phyloP scores from a whole-genome alignment of 2,888 invertebrate species.

The Brachycybe producta region DNA sequence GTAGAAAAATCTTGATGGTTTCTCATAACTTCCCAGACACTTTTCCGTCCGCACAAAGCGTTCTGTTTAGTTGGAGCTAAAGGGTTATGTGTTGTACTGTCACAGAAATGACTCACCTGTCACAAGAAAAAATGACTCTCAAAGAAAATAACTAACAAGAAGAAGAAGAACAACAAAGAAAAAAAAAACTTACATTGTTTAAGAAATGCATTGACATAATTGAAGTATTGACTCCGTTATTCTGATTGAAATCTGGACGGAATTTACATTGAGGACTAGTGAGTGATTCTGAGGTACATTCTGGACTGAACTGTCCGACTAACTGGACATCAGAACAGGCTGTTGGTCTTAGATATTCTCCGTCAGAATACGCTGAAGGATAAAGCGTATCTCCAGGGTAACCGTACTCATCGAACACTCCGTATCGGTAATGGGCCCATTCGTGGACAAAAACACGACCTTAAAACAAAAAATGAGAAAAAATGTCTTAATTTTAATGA shows the following conservation, averaged over 20 bases:
- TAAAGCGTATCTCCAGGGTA: slow-evolving; percentile 45
- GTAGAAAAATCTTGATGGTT: slow-evolving; percentile 29
- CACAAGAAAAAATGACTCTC: slow-evolving; percentile 6
- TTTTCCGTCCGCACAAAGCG: slow-evolving; percentile 30
- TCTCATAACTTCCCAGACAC: slow-evolving; percentile 31
- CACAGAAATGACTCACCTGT: slow-evolving; percentile 29
- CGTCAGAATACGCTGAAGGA: slow-evolving; percentile 40
- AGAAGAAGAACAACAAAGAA: no score
- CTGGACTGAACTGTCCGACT: slow-evolving; percentile 19
- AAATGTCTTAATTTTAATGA: background rate
- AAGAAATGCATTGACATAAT: slow-evolving; percentile 28
- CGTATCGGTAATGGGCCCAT: slow-evolving; percentile 53
- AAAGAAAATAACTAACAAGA: background rate
- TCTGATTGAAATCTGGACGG: slow-evolving; percentile 21
- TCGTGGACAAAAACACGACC: slow-evolving; percentile 44
- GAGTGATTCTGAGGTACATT: background rate
- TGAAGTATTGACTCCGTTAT: slow-evolving; percentile 26
- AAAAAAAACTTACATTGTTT: slow-evolving; percentile 29
- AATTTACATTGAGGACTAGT: slow-evolving; percentile 25
- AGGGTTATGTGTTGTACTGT: slow-evolving; percentile 27
- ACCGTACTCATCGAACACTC: slow-evolving; percentile 53
- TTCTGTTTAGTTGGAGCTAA: slow-evolving; percentile 32
- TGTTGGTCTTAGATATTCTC: slow-evolving; percentile 32
- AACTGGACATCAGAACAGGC: slow-evolving; percentile 27
- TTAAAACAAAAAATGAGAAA: slow-evolving; percentile 25